Percentiles rank a stretch among this genome's conserved stretches.
phyloP scores from a whole-genome alignment of 2,113 vertebrate genomes.

The Pristiophorus japonicus region DNA sequence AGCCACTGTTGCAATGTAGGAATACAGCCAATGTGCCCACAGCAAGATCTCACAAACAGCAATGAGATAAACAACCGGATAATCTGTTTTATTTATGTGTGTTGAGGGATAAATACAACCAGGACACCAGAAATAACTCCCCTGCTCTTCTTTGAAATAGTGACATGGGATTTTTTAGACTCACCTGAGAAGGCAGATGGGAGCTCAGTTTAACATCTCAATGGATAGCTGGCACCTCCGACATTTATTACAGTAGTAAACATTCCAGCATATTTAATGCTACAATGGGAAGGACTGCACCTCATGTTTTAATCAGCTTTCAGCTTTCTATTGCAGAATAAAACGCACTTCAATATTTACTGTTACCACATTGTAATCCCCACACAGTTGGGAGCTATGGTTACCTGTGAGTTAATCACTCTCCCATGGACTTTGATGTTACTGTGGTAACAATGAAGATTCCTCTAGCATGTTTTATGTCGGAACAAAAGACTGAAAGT shows the following conservation, averaged over 20 bases:
- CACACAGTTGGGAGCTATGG: neutral
- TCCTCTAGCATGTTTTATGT: neutral
- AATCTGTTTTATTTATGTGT: neutral
- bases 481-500: neutral
- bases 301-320: neutral
- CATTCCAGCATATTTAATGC: neutral
- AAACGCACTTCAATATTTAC: neutral
- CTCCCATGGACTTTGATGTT: slow-evolving; percentile 12
- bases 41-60: neutral
- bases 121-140: neutral
- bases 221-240: neutral
- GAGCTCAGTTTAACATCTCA: too few species aligned
- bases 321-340: neutral
- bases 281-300: neutral
- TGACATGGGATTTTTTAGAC: neutral
- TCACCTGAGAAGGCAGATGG: neutral
- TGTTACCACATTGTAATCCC: neutral
- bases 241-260: neutral
- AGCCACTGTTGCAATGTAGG: neutral
- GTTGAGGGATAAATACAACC: neutral
- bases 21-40: neutral
- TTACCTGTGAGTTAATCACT: slow-evolving; percentile 14
- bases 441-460: slow-evolving; percentile 31
- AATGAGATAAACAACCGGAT: neutral
- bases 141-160: neutral